Percentiles rank a stretch among this genome's conserved stretches.
Conservation (phyloP, 2,888 invertebrate species). For the Thecocarcelia acutangulata region DNA sequence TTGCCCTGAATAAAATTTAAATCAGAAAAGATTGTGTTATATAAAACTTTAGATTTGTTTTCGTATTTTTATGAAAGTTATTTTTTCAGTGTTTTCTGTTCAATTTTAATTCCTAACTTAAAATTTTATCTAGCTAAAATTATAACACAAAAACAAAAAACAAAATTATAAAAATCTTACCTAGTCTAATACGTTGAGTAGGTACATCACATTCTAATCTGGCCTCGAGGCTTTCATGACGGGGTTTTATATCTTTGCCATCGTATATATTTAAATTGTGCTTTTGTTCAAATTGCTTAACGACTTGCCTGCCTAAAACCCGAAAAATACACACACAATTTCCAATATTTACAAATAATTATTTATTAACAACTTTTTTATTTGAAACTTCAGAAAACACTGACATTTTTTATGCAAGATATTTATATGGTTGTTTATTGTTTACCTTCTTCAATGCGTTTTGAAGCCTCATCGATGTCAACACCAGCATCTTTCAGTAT, state of each 20-base stretch:
- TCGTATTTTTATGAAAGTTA: background rate
- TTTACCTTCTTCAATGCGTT: slow-evolving; percentile 89
- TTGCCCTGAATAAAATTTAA: slow-evolving; percentile 83
- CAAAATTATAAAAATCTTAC: background rate
- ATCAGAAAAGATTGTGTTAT: background rate
- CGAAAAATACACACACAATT: slow-evolving; percentile 35
- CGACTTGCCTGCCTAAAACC: slow-evolving; percentile 56
- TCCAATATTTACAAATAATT: slow-evolving; percentile 18
- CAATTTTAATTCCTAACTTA: slow-evolving; percentile 16
- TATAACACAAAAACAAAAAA: no score
- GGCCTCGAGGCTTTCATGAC: slow-evolving; percentile 48
- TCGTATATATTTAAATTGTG: slow-evolving; percentile 37
- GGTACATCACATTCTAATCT: slow-evolving; percentile 60
- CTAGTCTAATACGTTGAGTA: slow-evolving; percentile 53
- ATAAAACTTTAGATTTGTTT: background rate
- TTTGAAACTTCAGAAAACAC: slow-evolving; percentile 62
- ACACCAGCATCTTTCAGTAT: slow-evolving; percentile 89
- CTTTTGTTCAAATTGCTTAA: slow-evolving; percentile 23
- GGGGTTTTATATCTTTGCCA: slow-evolving; percentile 32
- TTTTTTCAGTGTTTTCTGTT: slow-evolving; percentile 68
- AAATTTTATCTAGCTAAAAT: background rate
- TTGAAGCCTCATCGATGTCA: slow-evolving; percentile 88
- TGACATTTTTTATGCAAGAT: slow-evolving; percentile 30
- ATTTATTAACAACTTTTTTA: background rate
- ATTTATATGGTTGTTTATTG: slow-evolving; percentile 52